Conservation (phyloP, 2,113 vertebrate species). For the Ictidomys tridecemlineatus region DNA sequence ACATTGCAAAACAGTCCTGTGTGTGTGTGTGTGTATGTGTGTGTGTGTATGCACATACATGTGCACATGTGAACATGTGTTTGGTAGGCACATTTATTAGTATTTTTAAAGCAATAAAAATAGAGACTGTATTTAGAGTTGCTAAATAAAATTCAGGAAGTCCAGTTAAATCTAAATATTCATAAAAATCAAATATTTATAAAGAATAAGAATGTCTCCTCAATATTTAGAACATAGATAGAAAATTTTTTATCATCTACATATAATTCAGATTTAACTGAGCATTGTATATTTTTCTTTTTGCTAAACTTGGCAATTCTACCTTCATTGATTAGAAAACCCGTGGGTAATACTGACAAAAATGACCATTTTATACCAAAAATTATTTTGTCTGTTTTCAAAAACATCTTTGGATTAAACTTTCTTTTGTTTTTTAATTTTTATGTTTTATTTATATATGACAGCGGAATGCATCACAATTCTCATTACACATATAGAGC, state of each 20-base stretch:
- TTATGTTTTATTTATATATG: too few species aligned
- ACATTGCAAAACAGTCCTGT: background rate
- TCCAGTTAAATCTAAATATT: background rate
- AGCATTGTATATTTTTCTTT: background rate
- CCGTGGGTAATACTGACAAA: background rate
- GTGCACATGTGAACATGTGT: background rate
- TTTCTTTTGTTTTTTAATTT: background rate
- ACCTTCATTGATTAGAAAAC: background rate
- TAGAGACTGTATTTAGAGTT: background rate
- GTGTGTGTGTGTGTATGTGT: background rate
- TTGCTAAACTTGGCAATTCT: background rate
- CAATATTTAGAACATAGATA: background rate
- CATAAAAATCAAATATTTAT: background rate
- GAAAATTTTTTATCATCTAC: background rate
- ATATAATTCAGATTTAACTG: background rate
- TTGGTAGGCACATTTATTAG: background rate
- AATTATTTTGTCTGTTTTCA: background rate
- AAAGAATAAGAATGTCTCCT: background rate
- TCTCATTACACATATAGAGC: too few species aligned
- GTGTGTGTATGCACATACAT: fast-evolving
- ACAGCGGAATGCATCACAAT: too few species aligned
- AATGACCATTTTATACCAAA: background rate
- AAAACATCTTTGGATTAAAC: background rate
- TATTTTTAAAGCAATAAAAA: background rate
- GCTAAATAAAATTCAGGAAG: background rate